A percentile compares a stretch with the other conserved stretches of the same genome.
phyloP scores from a whole-genome alignment of 2,113 vertebrate species.

The Brachionichthys hirsutus region DNA sequence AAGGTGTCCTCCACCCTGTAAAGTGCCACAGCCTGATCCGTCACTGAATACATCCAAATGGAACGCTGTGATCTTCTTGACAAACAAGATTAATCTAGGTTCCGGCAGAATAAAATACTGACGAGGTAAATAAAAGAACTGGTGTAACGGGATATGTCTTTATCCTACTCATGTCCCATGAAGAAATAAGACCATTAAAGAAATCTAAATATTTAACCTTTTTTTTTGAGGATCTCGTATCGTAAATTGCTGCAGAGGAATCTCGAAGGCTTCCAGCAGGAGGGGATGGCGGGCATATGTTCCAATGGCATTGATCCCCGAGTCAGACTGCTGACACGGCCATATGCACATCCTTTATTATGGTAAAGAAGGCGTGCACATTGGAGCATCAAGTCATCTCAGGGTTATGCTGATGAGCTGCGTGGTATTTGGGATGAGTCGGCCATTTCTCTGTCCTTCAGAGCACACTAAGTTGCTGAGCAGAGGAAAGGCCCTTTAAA shows the following conservation, averaged over 20 bases:
- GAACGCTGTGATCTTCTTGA: constrained; percentile 20
- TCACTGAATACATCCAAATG: constrained; percentile 21
- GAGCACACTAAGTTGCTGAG: constrained; percentile 3
- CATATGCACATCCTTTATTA: constrained; percentile 37
- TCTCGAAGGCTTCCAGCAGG: constrained; percentile 30
- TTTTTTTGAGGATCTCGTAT: constrained; percentile 40
- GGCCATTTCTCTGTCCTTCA: constrained; percentile 55
- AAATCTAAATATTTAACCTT: constrained; percentile 18
- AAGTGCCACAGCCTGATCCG: constrained; percentile 13
- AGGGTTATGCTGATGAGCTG: constrained; percentile 56
- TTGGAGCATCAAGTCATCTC: constrained; percentile 39
- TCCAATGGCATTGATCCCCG: constrained; percentile 61
- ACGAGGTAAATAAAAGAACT: constrained; percentile 32
- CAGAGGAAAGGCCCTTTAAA: constrained; percentile 28
- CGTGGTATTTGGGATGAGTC: constrained; percentile 52
- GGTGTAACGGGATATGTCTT: constrained; percentile 14
- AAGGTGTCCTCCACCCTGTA: constrained; percentile 39
- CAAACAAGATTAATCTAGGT: constrained; percentile 31
- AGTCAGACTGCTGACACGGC: constrained; percentile 48
- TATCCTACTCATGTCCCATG: constrained; percentile 13
- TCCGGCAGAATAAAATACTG: constrained; percentile 24
- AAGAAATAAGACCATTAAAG: constrained; percentile 28
- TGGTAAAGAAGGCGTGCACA: constrained; percentile 31
- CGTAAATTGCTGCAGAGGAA: constrained; percentile 61
- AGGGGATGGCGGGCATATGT: constrained; percentile 42